phyloP scores from a whole-genome alignment of 2,888 invertebrate genomes.

The Lasioglossum figueresi region DNA sequence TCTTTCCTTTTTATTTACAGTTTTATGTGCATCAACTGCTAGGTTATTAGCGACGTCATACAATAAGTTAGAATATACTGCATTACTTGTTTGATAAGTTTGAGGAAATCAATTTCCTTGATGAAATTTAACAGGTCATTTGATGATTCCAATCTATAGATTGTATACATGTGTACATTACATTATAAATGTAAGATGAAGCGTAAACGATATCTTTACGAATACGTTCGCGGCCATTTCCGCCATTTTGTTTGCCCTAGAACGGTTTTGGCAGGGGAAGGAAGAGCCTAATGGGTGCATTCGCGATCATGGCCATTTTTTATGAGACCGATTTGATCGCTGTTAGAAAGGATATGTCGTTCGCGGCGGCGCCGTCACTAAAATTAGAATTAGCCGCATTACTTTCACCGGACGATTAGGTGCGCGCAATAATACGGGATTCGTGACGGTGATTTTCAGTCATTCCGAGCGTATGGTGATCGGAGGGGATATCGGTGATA shows the following conservation, averaged over 20 bases:
- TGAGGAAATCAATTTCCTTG: too few relatives aligned
- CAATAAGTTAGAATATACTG: too few relatives aligned
- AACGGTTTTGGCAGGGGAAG: neutral
- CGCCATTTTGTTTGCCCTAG: neutral
- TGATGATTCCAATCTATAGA: too few relatives aligned
- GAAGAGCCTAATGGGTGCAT: neutral
- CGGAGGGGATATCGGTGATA: neutral
- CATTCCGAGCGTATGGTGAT: neutral
- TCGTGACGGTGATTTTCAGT: slow-evolving; percentile 2
- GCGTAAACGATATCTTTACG: neutral
- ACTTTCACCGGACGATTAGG: slow-evolving; percentile 38
- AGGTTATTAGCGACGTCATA: too few relatives aligned
- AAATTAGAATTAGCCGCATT: slow-evolving; percentile 35
- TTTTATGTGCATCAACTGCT: too few relatives aligned
- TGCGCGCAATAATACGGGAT: neutral
- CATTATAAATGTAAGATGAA: too few relatives aligned
- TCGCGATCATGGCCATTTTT: neutral
- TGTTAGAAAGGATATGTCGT: slow-evolving; percentile 15
- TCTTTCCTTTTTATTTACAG: too few relatives aligned
- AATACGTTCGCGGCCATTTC: neutral
- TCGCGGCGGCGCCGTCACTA: slow-evolving; percentile 19
- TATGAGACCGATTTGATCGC: neutral
- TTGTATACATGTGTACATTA: too few relatives aligned
- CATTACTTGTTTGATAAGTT: too few relatives aligned
- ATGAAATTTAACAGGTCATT: too few relatives aligned